Conservation (phyloP, 23 tunicate genomes). For the Phallusia fumigata region DNA sequence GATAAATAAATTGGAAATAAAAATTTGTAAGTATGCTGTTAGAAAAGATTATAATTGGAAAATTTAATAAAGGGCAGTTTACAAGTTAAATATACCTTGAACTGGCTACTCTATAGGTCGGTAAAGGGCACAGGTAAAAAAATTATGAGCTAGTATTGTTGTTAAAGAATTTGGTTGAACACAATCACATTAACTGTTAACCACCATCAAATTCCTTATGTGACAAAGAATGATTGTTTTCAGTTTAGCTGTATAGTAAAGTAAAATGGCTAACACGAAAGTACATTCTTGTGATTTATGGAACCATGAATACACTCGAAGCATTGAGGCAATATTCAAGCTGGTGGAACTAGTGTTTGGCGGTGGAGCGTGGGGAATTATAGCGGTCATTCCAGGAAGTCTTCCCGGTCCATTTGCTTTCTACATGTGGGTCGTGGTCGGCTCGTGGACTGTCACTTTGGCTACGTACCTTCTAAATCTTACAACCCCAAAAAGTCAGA, state of each 20-base stretch:
- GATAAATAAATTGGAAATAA: no score
- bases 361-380: slow-evolving; percentile 38
- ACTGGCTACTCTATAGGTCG: no score
- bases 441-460: slow-evolving; percentile 28
- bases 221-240: no score
- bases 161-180: no score
- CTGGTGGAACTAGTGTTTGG: slow-evolving; percentile 34
- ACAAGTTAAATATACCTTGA: no score
- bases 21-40: no score
- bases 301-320: slow-evolving; percentile 13
- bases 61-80: no score
- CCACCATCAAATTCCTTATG: no score
- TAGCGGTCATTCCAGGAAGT: not conserved
- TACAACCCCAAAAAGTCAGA: not conserved
- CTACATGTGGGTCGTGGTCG: slow-evolving; percentile 32
- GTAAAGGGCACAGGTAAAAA: no score
- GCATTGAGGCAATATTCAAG: slow-evolving; percentile 17
- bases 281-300: slow-evolving; percentile 12
- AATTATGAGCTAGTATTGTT: no score
- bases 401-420: slow-evolving; percentile 14
- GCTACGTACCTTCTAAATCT: slow-evolving; percentile 8
- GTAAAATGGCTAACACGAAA: not conserved
- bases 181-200: no score
- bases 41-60: no score
- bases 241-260: not conserved